Evolutionary conservation across 1,140 invertebrate genomes (phyloP).

Genomic region (Drosophila varians): DNA sequence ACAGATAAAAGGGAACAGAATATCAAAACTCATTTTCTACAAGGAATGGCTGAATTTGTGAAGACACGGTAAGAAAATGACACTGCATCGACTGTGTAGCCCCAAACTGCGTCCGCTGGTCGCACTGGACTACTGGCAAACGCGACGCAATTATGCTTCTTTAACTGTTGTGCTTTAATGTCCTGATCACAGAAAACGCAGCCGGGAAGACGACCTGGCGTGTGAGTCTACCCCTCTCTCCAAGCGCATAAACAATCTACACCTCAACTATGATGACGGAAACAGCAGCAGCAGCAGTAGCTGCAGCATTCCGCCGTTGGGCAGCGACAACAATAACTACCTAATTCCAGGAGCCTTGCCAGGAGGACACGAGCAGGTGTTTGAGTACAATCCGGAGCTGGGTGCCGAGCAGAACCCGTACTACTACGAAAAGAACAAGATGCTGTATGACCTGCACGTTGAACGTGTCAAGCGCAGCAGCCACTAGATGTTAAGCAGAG

Average conservation of each 20-base stretch:
- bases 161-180: not conserved
- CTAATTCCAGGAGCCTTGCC: slow-evolving; percentile 3
- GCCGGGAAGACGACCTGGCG: slow-evolving; percentile 73
- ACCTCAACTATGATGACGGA: slow-evolving; percentile 73
- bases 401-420: slow-evolving; percentile 73
- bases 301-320: slow-evolving; percentile 54
- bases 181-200: slow-evolving; percentile 65
- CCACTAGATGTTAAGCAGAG: slow-evolving; percentile 34
- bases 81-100: no score
- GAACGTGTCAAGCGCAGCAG: slow-evolving; percentile 68
- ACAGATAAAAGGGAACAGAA: slow-evolving; percentile 7
- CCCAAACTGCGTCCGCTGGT: no score
- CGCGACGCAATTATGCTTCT: slow-evolving; percentile 4
- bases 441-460: slow-evolving; percentile 77
- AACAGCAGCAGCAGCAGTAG: slow-evolving; percentile 71
- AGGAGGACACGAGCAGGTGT: slow-evolving; percentile 12
- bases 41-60: slow-evolving; percentile 62
- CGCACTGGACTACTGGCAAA: not conserved
- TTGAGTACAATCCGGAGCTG: slow-evolving; percentile 75
- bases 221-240: slow-evolving; percentile 78
- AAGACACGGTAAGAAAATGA: slow-evolving; percentile 47
- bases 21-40: not conserved
- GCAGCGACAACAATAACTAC: slow-evolving; percentile 56
- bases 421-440: slow-evolving; percentile 80
- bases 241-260: slow-evolving; percentile 81